Conservation (phyloP, 2,888 invertebrate genomes). For the Phlogophora meticulosa region DNA sequence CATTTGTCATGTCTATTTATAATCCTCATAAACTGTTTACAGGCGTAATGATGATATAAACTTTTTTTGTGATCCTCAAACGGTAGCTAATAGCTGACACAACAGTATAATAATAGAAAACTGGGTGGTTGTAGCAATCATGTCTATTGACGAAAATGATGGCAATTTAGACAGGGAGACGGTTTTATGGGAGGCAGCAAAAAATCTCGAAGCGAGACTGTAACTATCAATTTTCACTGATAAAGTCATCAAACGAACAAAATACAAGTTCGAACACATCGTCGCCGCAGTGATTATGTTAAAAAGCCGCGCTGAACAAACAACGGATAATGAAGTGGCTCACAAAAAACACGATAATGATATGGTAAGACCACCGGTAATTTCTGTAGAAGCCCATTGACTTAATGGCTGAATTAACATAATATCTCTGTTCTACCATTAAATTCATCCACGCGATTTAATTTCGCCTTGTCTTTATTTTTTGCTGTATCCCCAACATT, state of each 20-base stretch:
- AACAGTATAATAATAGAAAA: constrained; percentile 59
- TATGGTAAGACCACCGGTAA: constrained; percentile 77
- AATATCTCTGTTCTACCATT: constrained; percentile 75
- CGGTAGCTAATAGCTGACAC: constrained; percentile 60
- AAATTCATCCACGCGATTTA: constrained; percentile 72
- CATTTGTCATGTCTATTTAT: constrained; percentile 54
- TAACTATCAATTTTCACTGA: constrained; percentile 71
- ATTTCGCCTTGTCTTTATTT: constrained; percentile 66
- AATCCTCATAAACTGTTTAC: constrained; percentile 43
- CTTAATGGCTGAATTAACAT: constrained; percentile 82
- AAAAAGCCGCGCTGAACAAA: constrained; percentile 77
- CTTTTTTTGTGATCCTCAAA: constrained; percentile 52
- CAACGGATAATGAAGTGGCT: constrained; percentile 76
- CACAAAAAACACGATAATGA: constrained; percentile 79
- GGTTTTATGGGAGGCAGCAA: constrained; percentile 43
- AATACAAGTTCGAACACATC: constrained; percentile 65
- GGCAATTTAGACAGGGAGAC: constrained; percentile 60
- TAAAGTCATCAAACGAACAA: constrained; percentile 73
- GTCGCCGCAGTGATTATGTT: constrained; percentile 69
- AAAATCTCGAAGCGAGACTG: constrained; percentile 51
- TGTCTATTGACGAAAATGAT: constrained; percentile 60
- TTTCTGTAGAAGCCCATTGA: constrained; percentile 80
- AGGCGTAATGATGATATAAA: constrained; percentile 40
- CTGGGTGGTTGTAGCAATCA: constrained; percentile 45
- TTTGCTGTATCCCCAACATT: constrained; percentile 62